A percentile compares a stretch with the other conserved stretches of the same genome.
Conservation (phyloP, 2,797 vertebrate species). For the Thalassophryne amazonica region DNA sequence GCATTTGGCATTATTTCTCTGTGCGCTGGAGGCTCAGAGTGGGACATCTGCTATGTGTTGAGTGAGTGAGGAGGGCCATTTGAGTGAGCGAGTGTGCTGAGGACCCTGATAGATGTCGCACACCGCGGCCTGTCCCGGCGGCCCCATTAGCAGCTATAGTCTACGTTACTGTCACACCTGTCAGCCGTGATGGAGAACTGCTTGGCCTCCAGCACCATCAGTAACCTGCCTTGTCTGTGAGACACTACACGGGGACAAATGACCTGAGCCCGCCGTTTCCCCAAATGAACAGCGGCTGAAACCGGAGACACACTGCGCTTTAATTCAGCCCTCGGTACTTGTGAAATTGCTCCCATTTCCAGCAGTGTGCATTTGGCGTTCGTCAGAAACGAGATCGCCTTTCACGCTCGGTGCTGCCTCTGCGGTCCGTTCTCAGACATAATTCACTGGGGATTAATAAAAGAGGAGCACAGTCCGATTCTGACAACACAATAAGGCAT, state of each 20-base stretch:
- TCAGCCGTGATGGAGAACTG: conserved; percentile 55
- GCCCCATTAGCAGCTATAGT: conserved; percentile 76
- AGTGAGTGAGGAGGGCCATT: conserved; percentile 67
- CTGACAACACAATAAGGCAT: conserved; percentile 49
- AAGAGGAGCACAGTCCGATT: conserved; percentile 25
- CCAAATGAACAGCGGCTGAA: conserved; percentile 54
- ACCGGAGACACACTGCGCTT: conserved; percentile 47
- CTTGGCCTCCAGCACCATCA: conserved; percentile 34
- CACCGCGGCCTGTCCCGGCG: conserved; percentile 63
- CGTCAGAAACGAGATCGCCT: conserved; percentile 69
- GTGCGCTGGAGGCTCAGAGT: conserved; percentile 47
- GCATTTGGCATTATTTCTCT: conserved; percentile 59
- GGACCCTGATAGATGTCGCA: conserved; percentile 73
- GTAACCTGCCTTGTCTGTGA: conserved; percentile 50
- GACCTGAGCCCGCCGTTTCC: conserved; percentile 45
- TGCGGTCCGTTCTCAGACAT: conserved; percentile 29
- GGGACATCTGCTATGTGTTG: conserved; percentile 73
- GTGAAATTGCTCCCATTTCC: conserved; percentile 65
- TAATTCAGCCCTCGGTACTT: conserved; percentile 46
- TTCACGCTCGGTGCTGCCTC: conserved; percentile 38
- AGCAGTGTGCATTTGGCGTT: conserved; percentile 64
- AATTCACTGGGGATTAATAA: conserved; percentile 53
- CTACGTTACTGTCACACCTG: conserved; percentile 70
- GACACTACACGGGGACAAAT: conserved; percentile 48
- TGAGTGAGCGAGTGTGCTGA: conserved; percentile 56